phyloP scores from a whole-genome alignment of 2,797 vertebrate genomes.

The Champsocephalus gunnari region DNA sequence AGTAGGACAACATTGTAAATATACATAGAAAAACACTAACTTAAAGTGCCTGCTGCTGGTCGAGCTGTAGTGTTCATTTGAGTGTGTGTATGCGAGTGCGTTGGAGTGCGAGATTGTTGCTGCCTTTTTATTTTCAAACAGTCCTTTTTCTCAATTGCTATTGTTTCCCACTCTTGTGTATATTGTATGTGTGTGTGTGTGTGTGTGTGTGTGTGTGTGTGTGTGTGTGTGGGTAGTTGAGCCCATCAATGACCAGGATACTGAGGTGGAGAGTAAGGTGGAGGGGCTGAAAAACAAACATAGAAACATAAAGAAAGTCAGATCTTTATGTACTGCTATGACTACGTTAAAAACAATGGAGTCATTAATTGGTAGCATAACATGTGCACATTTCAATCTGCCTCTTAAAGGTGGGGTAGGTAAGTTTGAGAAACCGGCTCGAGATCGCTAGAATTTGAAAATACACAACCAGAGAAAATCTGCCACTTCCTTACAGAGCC shows the following conservation, averaged over 20 bases:
- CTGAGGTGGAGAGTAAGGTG: slow-evolving; percentile 89
- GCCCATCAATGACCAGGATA: slow-evolving; percentile 87
- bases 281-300: slow-evolving; percentile 84
- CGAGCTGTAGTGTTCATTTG: slow-evolving; percentile 36
- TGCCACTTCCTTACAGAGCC: no score
- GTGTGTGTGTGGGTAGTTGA: slow-evolving; percentile 3
- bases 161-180: slow-evolving; percentile 17
- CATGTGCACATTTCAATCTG: no score
- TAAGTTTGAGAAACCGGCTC: no score
- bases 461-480: no score
- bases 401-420: no score
- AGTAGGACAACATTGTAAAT: slow-evolving; percentile 45
- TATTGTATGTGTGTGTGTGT: slow-evolving; percentile 19
- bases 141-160: slow-evolving; percentile 58
- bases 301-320: slow-evolving; percentile 27
- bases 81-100: slow-evolving; percentile 19
- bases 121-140: slow-evolving; percentile 59
- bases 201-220: neutral
- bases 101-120: slow-evolving; percentile 37
- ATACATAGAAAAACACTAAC: slow-evolving; percentile 42
- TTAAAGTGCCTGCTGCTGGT: slow-evolving; percentile 68
- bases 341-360: neutral
- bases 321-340: neutral
- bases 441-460: no score
- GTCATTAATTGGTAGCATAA: no score